Conservation (phyloP, 1,140 invertebrate species). For the Magallana gigas region DNA sequence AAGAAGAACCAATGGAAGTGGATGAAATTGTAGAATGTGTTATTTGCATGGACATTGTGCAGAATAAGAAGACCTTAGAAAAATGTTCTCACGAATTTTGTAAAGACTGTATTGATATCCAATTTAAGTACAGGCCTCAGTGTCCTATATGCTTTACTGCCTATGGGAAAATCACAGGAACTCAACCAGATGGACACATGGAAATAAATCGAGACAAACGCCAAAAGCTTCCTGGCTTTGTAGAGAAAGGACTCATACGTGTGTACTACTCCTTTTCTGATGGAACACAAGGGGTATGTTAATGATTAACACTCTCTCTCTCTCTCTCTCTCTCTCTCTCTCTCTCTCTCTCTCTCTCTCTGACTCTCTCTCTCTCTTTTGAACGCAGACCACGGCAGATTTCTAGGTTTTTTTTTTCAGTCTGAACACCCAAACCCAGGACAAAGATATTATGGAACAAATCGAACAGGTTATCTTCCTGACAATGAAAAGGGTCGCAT, state of each 20-base stretch:
- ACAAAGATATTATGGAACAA: conserved; percentile 60
- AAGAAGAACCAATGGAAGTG: conserved; percentile 52
- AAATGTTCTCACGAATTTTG: conserved; percentile 58
- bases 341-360: not conserved
- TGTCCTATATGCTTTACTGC: conserved; percentile 56
- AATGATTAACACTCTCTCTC: not conserved
- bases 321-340: not conserved
- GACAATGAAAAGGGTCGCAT: conserved; percentile 60
- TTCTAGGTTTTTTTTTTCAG: not conserved
- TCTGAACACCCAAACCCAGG: conserved; percentile 67
- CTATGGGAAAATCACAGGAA: conserved; percentile 54
- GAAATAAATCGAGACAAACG: conserved; percentile 16
- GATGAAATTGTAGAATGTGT: conserved; percentile 38
- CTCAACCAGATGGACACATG: conserved; percentile 52
- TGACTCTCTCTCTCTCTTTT: not conserved
- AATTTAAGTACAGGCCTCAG: conserved; percentile 56
- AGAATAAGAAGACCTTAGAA: conserved; percentile 45
- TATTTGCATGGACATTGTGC: conserved; percentile 52
- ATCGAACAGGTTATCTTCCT: conserved; percentile 64
- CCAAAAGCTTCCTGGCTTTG: conserved; percentile 44
- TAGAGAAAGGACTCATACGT: conserved; percentile 45
- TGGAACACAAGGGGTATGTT: conserved; percentile 49
- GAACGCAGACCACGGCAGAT: not conserved
- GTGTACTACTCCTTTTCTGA: conserved; percentile 51
- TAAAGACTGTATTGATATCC: conserved; percentile 53